Conservation (phyloP, 1,140 invertebrate genomes). For the Colletes gigas region DNA sequence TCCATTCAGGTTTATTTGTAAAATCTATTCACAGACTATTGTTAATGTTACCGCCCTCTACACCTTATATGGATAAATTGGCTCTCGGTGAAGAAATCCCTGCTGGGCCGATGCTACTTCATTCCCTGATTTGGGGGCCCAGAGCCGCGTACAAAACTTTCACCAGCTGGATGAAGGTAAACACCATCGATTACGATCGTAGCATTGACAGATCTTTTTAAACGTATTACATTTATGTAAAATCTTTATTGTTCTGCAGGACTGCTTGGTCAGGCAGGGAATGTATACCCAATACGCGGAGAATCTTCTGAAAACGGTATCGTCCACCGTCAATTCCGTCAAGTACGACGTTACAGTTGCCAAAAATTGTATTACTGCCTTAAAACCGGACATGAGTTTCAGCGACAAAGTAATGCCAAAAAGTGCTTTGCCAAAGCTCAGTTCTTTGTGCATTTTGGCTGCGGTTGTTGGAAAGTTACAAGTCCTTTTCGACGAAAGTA, state of each 20-base stretch:
- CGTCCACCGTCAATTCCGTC: constrained; percentile 84
- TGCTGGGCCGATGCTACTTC: constrained; percentile 83
- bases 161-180: constrained; percentile 85
- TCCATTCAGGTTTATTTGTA: background rate
- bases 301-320: constrained; percentile 87
- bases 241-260: constrained; percentile 79
- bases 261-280: constrained; percentile 94
- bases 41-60: constrained; percentile 92
- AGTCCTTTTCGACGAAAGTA: constrained; percentile 83
- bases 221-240: background rate
- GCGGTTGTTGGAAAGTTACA: constrained; percentile 87
- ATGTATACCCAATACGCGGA: constrained; percentile 92
- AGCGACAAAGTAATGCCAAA: constrained; percentile 79
- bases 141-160: constrained; percentile 85
- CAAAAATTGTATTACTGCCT: constrained; percentile 85
- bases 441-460: constrained; percentile 86
- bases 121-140: constrained; percentile 88
- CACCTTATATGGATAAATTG: constrained; percentile 91
- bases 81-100: constrained; percentile 83
- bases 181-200: background rate
- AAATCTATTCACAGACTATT: constrained; percentile 82
- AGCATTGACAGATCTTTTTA: background rate
- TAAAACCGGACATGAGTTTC: constrained; percentile 82
- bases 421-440: constrained; percentile 84
- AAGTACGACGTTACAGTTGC: constrained; percentile 88